These are phyloP conservation scores for Acipenser ruthenus DNA, from an alignment of 2,797 vertebrate genomes.

Conservation along the genomic window DNA sequence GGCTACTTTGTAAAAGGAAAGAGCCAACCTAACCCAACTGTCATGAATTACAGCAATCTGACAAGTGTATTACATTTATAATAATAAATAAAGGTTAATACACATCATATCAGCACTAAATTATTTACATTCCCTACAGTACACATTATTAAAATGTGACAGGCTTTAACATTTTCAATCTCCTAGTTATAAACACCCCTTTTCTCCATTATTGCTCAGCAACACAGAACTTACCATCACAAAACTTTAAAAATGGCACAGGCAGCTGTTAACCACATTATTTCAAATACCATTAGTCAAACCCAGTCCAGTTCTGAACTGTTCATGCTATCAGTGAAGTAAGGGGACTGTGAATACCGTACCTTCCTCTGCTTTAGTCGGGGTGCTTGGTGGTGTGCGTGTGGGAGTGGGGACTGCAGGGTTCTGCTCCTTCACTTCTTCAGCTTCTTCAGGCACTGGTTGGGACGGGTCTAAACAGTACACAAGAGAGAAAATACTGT, in stretches of 20 bases:
- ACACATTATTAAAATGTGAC: no score
- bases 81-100: no score
- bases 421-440: constrained; percentile 57
- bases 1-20: no score
- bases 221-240: constrained; percentile 39
- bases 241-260: constrained; percentile 30
- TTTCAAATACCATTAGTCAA: constrained; percentile 25
- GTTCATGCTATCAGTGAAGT: constrained; percentile 36
- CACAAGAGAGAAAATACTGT: not conserved
- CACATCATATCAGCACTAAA: no score
- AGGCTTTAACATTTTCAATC: no score
- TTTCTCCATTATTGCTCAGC: constrained; percentile 64
- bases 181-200: constrained; percentile 36
- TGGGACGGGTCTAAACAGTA: constrained; percentile 42
- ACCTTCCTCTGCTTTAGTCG: constrained; percentile 85
- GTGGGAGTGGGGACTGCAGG: constrained; percentile 44
- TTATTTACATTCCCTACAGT: no score
- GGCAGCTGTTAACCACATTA: constrained; percentile 21
- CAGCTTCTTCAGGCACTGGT: constrained; percentile 49
- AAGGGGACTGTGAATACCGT: constrained; percentile 35
- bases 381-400: constrained; percentile 81
- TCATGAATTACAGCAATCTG: no score
- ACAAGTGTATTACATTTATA: no score
- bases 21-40: no score
- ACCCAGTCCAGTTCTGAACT: constrained; percentile 22